Conservation (phyloP, 2,888 invertebrate species). For the Endotricha flammealis region DNA sequence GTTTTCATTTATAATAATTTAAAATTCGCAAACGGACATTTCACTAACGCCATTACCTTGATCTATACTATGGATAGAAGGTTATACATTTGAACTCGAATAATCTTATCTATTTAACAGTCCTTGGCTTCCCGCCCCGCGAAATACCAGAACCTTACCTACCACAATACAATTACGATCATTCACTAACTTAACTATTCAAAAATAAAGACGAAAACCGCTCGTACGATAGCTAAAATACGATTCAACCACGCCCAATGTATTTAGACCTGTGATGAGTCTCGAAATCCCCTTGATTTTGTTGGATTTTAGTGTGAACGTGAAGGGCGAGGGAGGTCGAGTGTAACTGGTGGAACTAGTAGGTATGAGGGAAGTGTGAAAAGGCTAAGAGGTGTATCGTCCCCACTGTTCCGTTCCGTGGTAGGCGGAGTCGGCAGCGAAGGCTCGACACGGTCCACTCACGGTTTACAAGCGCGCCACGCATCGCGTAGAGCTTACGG, state of each 20-base stretch:
- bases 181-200: slow-evolving; percentile 19
- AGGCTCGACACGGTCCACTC: slow-evolving; percentile 38
- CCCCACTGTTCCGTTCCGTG: slow-evolving; percentile 57
- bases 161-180: slow-evolving; percentile 19
- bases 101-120: slow-evolving; percentile 57
- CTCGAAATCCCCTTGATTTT: too few species aligned
- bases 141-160: slow-evolving; percentile 44
- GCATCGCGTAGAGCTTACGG: slow-evolving; percentile 63
- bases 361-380: slow-evolving; percentile 71
- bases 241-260: slow-evolving; percentile 33
- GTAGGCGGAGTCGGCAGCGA: slow-evolving; percentile 55
- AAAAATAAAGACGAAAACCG: slow-evolving; percentile 27
- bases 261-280: too few species aligned
- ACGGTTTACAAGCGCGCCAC: slow-evolving; percentile 61
- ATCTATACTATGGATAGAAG: slow-evolving; percentile 27
- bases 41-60: slow-evolving; percentile 18
- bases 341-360: slow-evolving; percentile 51
- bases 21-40: slow-evolving; percentile 3
- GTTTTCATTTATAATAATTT: too few species aligned
- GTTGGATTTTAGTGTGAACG: slow-evolving; percentile 11
- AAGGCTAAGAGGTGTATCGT: slow-evolving; percentile 72
- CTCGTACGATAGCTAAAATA: slow-evolving; percentile 24
- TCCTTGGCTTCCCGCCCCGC: slow-evolving; percentile 63
- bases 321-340: slow-evolving; percentile 39
- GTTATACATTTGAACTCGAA: slow-evolving; percentile 33